A percentile compares a stretch with the other conserved stretches of the same genome.
Evolutionary conservation across 2,888 invertebrate species (phyloP).

Genomic region (Glaucopsyche alexis): DNA sequence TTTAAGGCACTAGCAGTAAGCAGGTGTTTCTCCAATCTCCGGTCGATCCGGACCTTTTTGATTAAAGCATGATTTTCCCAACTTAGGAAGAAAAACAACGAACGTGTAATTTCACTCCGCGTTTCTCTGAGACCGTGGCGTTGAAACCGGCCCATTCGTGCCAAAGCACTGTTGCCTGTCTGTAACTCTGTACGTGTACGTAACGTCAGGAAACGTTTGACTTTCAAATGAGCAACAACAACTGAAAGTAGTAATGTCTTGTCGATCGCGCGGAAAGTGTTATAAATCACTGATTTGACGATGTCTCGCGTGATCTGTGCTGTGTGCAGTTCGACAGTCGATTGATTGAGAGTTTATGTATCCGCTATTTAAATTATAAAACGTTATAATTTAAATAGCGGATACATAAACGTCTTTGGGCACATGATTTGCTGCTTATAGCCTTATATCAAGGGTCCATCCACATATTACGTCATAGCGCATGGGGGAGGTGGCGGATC

Average conservation of each 20-base stretch:
- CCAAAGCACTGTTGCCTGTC: neutral
- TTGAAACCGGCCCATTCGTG: neutral
- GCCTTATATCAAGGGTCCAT: too few species aligned
- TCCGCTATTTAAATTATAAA: neutral
- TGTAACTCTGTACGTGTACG: neutral
- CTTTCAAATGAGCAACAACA: neutral
- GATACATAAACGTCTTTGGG: too few species aligned
- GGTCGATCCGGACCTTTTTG: too few species aligned
- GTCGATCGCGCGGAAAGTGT: slow-evolving; percentile 21
- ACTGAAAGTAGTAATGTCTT: slow-evolving; percentile 12
- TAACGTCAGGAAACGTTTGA: slow-evolving; percentile 13
- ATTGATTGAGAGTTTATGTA: neutral
- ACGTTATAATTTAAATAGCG: too few species aligned
- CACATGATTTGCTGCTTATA: too few species aligned
- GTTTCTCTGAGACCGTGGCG: neutral
- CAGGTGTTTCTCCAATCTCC: too few species aligned
- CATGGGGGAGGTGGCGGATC: too few species aligned
- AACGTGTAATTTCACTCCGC: neutral
- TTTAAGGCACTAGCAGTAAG: too few species aligned
- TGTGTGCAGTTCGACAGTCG: slow-evolving; percentile 7
- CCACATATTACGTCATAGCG: too few species aligned
- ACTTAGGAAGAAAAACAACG: too few species aligned
- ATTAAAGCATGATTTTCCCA: too few species aligned
- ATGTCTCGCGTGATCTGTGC: neutral
- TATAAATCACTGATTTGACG: slow-evolving; percentile 5